Conservation (phyloP, 2,113 vertebrate species). For the Ailurus styani region DNA sequence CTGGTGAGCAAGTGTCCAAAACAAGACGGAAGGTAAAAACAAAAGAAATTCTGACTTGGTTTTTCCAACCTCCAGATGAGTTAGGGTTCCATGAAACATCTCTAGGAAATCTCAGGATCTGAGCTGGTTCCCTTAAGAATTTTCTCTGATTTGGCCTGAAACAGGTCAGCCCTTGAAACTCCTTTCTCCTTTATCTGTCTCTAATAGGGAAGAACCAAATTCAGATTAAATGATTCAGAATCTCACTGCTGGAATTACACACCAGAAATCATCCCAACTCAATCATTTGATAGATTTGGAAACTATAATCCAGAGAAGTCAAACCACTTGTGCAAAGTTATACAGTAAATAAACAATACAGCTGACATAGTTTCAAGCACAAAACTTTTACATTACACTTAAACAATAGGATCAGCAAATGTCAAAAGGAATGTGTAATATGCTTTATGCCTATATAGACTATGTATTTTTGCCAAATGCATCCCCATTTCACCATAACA, state of each 20-base stretch:
- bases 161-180: background rate
- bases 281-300: background rate
- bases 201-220: background rate
- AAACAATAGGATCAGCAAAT: background rate
- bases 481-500: background rate
- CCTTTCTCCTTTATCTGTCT: background rate
- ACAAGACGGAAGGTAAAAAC: background rate
- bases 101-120: background rate
- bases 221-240: background rate
- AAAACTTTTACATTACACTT: background rate
- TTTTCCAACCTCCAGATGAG: background rate
- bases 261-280: background rate
- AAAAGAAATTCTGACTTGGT: background rate
- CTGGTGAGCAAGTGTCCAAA: background rate
- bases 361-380: background rate
- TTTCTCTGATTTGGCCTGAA: background rate
- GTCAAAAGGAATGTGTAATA: background rate
- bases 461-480: background rate
- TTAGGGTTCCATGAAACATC: background rate
- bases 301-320: background rate
- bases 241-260: background rate
- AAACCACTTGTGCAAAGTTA: background rate
- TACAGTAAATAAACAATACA: background rate
- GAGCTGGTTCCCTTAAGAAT: background rate
- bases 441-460: background rate